Evolutionary conservation across 92 coral and sea anemone species (phyloP).

Genomic region (Zoanthus gigantus): DNA sequence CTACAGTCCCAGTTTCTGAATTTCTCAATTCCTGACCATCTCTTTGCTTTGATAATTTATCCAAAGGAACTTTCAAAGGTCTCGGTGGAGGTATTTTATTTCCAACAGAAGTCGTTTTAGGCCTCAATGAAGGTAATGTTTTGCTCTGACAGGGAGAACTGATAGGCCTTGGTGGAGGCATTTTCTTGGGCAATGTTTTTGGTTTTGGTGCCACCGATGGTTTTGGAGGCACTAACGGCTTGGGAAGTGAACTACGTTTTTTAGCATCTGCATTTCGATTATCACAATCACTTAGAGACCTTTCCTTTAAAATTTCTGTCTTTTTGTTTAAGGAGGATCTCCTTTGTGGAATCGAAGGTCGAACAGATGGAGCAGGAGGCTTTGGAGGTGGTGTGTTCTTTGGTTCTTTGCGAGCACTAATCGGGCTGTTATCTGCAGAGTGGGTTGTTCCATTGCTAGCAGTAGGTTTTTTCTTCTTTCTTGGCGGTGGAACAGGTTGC

Average conservation of each 20-base stretch:
- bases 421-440: constrained; percentile 14
- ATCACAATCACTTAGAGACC: constrained; percentile 34
- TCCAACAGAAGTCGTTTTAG: neutral
- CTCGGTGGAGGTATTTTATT: constrained; percentile 12
- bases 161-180: constrained; percentile 22
- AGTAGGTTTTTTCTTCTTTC: constrained; percentile 23
- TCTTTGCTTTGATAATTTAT: neutral
- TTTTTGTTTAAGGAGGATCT: constrained; percentile 7
- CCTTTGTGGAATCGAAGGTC: neutral
- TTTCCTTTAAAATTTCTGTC: neutral
- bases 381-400: constrained; percentile 15
- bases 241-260: neutral
- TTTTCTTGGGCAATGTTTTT: constrained; percentile 5
- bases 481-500: constrained; percentile 34
- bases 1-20: constrained; percentile 12
- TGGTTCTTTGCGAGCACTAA: neutral
- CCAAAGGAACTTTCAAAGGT: neutral
- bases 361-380: constrained; percentile 19
- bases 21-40: neutral
- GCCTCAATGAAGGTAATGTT: neutral
- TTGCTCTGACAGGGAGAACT: neutral
- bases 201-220: constrained; percentile 1
- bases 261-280: neutral
- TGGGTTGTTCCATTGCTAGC: neutral
- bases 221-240: constrained; percentile 4